Base-by-base conservation (phyloP, 1,140 invertebrate genomes). In the Papilio aristodemus region DNA sequence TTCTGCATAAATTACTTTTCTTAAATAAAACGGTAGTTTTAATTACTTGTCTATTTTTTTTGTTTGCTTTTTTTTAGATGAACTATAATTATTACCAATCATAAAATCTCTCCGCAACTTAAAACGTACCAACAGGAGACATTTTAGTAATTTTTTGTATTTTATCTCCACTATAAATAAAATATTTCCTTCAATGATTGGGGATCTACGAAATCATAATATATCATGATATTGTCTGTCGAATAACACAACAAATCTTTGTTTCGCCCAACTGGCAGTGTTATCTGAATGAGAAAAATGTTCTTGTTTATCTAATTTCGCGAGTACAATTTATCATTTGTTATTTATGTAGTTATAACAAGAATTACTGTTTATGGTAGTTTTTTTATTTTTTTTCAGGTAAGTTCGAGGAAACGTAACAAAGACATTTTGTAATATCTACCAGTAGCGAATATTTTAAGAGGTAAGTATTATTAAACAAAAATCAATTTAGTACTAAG, bases 351-450 rank as follows among this genome's bases (percentile, higher is more conserved):
- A 2, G 13, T 32, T 58, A 59, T 59, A 59, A 36, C 25, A 59
- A 59, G 32, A 32, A 32, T 36, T 36, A 59, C 32, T 36, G 25
- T 59, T 59, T 14, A 36, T 36, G 13, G n/a, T 36, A 17, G n/a
- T 59, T 59, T 59, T 50, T 59, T 36, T 60, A 14, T 60, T 60
- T 50, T 50, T 62, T 62, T 39, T 36, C 59, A 62, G 59, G 59
- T 62, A 62, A 62, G 59, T 62, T 38, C 57, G 27, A 36, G 25
- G 8, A 25, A 25, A 57, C 14, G 2, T 27, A 59, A 36, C n/a
- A 9, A 19, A 14, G 9, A 14, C 4, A 13, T 38, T n/a, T n/a
- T 43, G 66, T 71, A 71, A 66, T 67, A 39, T 54, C 1, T 54
- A 68, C 59, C 66, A 36, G 41, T 50, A 41, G 43, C 19, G 50